Percentiles rank a stretch among this genome's conserved stretches.
phyloP scores from a whole-genome alignment of 2,888 invertebrate genomes.

The Cryptocephalus moraei region DNA sequence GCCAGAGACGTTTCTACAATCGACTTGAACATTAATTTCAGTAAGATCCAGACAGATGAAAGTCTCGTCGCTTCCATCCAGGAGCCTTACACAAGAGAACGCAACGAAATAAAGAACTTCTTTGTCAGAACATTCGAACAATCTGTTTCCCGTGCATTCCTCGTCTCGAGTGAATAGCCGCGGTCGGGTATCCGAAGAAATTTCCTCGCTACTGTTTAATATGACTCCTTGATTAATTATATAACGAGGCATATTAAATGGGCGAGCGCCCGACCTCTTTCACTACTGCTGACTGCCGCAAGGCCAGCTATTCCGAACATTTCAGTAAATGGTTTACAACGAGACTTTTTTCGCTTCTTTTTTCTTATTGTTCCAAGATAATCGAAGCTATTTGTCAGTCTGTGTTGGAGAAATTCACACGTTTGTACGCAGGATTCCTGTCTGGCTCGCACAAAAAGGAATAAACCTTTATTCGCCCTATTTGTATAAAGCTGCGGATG shows the following conservation, averaged over 20 bases:
- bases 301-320: constrained; percentile 19
- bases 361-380: not conserved
- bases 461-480: too few relatives aligned
- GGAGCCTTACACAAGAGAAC: not conserved
- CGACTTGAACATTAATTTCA: not conserved
- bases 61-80: not conserved
- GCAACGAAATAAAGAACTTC: constrained; percentile 2
- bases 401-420: too few relatives aligned
- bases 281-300: constrained; percentile 18
- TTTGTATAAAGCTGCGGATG: too few relatives aligned
- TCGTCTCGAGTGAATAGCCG: constrained; percentile 15
- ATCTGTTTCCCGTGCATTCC: constrained; percentile 17
- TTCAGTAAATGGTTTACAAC: constrained; percentile 12
- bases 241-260: constrained; percentile 28
- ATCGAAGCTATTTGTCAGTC: not conserved
- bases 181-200: constrained; percentile 19
- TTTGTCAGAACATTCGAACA: constrained; percentile 17
- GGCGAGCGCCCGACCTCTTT: constrained; percentile 18
- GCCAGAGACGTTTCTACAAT: too few relatives aligned
- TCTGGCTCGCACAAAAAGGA: too few relatives aligned
- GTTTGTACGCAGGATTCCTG: too few relatives aligned
- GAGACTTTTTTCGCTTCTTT: constrained; percentile 5
- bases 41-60: not conserved
- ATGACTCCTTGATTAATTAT: constrained; percentile 30
- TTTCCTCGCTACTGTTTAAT: constrained; percentile 30